Conservation (phyloP, 1,140 invertebrate genomes). For the Drosophila gunungcola region DNA sequence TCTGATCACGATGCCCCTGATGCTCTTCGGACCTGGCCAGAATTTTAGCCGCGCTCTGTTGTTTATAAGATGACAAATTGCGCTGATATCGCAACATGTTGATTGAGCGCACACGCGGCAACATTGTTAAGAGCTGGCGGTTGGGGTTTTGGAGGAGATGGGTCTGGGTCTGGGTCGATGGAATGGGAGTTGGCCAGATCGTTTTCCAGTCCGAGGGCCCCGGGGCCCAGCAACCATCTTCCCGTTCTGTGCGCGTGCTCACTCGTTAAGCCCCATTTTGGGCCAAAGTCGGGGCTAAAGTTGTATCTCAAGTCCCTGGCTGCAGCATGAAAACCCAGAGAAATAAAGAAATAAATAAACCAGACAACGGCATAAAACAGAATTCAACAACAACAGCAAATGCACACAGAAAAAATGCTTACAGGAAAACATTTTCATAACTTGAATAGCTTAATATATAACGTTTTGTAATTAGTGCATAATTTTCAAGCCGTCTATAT, state of each 20-base stretch:
- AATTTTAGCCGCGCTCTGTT: conserved; percentile 51
- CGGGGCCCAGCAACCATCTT: conserved; percentile 35
- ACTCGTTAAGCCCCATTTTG: conserved; percentile 56
- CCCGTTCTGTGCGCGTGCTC: conserved; percentile 74
- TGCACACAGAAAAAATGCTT: conserved; percentile 4
- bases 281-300: conserved; percentile 15
- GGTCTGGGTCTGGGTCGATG: not conserved
- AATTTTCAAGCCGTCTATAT: too few relatives aligned
- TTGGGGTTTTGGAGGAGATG: not conserved
- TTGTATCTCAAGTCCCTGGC: conserved; percentile 34
- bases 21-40: not conserved
- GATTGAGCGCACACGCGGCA: conserved; percentile 80
- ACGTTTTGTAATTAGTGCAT: too few relatives aligned
- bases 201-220: conserved; percentile 30
- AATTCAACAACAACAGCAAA: conserved; percentile 27
- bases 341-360: conserved; percentile 83
- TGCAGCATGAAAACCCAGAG: conserved; percentile 69
- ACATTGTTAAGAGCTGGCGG: conserved; percentile 57
- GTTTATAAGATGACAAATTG: conserved; percentile 82
- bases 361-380: conserved; percentile 76
- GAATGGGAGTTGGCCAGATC: conserved; percentile 11
- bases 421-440: not conserved
- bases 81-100: conserved; percentile 82
- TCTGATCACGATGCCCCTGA: conserved; percentile 11
- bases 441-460: too few relatives aligned